Percentiles rank a stretch among this genome's conserved stretches.
phyloP scores from a whole-genome alignment of 92 coral and sea anemone species.

The Galaxea fascicularis region DNA sequence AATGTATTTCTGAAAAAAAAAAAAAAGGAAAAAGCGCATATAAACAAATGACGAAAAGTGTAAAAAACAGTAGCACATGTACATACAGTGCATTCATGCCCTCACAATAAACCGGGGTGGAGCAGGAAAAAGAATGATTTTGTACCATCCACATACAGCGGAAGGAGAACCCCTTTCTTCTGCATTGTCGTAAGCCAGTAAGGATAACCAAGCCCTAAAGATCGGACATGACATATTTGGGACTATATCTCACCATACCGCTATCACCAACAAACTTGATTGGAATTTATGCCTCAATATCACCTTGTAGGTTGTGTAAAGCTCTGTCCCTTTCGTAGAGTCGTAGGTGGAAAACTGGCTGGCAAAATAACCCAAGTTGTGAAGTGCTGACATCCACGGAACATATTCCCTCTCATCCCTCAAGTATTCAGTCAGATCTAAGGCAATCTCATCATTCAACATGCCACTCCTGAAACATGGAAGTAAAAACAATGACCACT shows the following conservation, averaged over 20 bases:
- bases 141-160: too few relatives aligned
- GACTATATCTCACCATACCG: neutral
- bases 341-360: slow-evolving; percentile 63
- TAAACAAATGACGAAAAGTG: too few relatives aligned
- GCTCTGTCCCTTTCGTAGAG: neutral
- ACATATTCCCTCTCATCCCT: slow-evolving; percentile 84
- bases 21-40: too few relatives aligned
- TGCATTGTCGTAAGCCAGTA: too few relatives aligned
- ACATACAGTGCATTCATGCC: too few relatives aligned
- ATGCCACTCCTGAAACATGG: slow-evolving; percentile 62
- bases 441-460: slow-evolving; percentile 69
- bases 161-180: too few relatives aligned
- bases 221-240: too few relatives aligned
- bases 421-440: slow-evolving; percentile 83
- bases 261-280: neutral
- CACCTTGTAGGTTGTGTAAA: slow-evolving; percentile 50
- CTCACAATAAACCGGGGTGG: too few relatives aligned
- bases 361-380: slow-evolving; percentile 79
- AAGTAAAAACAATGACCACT: neutral
- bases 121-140: too few relatives aligned
- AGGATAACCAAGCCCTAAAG: too few relatives aligned
- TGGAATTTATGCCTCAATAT: neutral
- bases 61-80: too few relatives aligned
- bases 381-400: slow-evolving; percentile 89
- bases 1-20: slow-evolving; percentile 37